A percentile compares a stretch with the other conserved stretches of the same genome.
These are phyloP conservation scores for Sesia apiformis DNA, from an alignment of 2,888 invertebrate species.

Conservation along the genomic window DNA sequence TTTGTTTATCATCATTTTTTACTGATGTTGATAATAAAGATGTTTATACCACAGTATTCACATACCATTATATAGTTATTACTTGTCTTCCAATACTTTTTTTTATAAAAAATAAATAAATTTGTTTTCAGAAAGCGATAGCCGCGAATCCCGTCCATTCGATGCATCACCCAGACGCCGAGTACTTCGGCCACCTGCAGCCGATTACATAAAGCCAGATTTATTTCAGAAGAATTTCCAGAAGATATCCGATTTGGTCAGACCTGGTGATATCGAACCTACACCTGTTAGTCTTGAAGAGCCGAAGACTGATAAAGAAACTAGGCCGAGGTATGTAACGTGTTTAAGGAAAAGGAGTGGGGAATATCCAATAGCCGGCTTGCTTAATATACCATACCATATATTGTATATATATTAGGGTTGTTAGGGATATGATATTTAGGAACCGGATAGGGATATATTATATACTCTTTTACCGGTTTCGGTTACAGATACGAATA, in stretches of 20 bases:
- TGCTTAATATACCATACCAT: too few relatives aligned
- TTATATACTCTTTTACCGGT: too few relatives aligned
- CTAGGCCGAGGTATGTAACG: slow-evolving; percentile 41
- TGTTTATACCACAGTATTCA: slow-evolving; percentile 2
- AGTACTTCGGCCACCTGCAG: slow-evolving; percentile 71
- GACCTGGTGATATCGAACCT: slow-evolving; percentile 47
- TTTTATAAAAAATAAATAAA: neutral
- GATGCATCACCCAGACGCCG: slow-evolving; percentile 56
- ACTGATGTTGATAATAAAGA: slow-evolving; percentile 1
- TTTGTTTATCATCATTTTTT: too few relatives aligned
- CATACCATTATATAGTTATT: too few relatives aligned
- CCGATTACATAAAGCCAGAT: slow-evolving; percentile 75
- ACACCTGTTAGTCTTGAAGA: slow-evolving; percentile 33
- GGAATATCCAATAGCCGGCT: too few relatives aligned
- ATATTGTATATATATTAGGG: too few relatives aligned
- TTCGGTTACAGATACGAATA: too few relatives aligned
- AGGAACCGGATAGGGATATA: too few relatives aligned
- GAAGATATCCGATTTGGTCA: slow-evolving; percentile 61
- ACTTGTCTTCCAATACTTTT: too few relatives aligned
- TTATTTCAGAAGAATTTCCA: slow-evolving; percentile 71
- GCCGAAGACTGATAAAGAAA: slow-evolving; percentile 39
- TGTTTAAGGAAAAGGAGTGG: neutral
- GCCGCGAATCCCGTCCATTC: slow-evolving; percentile 1
- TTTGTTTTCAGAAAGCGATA: slow-evolving; percentile 29
- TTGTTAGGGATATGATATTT: too few relatives aligned